A percentile compares a stretch with the other conserved stretches of the same genome.
phyloP scores from a whole-genome alignment of 2,888 invertebrate genomes.

The Saturnia japonica region DNA sequence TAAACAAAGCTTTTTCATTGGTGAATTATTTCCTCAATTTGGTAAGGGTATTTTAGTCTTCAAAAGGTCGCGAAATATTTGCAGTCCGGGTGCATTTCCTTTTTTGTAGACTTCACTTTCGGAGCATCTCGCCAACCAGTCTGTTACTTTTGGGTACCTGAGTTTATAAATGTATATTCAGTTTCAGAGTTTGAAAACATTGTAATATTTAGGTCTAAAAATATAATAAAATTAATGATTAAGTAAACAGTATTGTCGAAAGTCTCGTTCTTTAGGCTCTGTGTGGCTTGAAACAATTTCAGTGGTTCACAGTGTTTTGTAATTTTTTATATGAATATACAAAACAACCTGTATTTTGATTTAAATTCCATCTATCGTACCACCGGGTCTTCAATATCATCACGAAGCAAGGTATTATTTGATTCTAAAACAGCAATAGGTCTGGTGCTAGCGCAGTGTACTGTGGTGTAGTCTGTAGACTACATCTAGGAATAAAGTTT shows the following conservation, averaged over 20 bases:
- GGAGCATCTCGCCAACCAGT: slow-evolving; percentile 52
- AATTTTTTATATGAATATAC: neutral
- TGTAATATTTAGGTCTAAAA: no score
- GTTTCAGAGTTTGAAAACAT: neutral
- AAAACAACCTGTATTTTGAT: neutral
- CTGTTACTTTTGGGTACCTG: slow-evolving; percentile 55
- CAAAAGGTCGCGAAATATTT: slow-evolving; percentile 28
- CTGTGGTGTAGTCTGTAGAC: no score
- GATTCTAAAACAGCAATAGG: neutral
- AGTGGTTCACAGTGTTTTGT: neutral
- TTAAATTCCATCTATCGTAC: neutral
- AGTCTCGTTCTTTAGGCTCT: no score
- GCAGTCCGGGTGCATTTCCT: slow-evolving; percentile 41
- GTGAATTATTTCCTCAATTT: neutral
- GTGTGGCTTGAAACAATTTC: no score
- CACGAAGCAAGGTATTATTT: neutral
- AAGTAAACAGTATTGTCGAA: no score
- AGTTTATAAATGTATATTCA: slow-evolving; percentile 20
- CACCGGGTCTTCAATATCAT: neutral
- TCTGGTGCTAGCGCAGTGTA: neutral
- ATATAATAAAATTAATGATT: no score
- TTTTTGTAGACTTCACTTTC: slow-evolving; percentile 53
- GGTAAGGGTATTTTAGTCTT: slow-evolving; percentile 36
- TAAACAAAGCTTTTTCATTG: neutral
- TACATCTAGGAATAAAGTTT: neutral